phyloP scores from a whole-genome alignment of 2,113 vertebrate species.

The Scolopax mira region DNA sequence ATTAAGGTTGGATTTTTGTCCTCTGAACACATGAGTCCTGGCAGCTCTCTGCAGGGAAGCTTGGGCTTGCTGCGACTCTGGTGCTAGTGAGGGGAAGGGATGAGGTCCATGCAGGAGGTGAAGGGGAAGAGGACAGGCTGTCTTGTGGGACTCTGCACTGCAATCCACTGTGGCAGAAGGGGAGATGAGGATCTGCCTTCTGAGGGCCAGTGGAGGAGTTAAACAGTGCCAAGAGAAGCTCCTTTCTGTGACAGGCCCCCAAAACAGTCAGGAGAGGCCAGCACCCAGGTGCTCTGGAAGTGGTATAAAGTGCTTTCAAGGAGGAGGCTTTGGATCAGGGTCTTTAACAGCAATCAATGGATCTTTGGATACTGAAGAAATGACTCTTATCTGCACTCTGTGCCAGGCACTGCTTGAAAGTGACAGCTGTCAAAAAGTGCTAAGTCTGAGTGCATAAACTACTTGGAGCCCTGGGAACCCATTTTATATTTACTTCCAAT shows the following conservation, averaged over 20 bases:
- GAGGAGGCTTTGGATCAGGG: background rate
- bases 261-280: no score
- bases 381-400: background rate
- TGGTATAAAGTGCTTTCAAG: background rate
- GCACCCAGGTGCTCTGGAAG: background rate
- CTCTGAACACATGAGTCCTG: background rate
- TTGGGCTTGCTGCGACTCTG: background rate
- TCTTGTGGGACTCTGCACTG: background rate
- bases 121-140: background rate
- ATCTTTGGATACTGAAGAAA: background rate
- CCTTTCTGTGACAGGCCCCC: background rate
- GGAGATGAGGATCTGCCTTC: background rate
- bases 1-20: background rate
- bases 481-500: background rate
- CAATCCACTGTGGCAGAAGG: rapidly evolving
- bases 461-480: background rate
- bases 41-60: background rate
- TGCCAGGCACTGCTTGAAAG: background rate
- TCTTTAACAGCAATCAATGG: background rate
- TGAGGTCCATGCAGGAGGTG: no score
- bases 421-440: background rate
- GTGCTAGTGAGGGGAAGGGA: background rate
- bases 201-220: no score
- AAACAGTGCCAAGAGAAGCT: background rate
- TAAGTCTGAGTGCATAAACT: background rate